Evolutionary conservation across 2,888 invertebrate species (phyloP).

Genomic region (Catocala fraxini): DNA sequence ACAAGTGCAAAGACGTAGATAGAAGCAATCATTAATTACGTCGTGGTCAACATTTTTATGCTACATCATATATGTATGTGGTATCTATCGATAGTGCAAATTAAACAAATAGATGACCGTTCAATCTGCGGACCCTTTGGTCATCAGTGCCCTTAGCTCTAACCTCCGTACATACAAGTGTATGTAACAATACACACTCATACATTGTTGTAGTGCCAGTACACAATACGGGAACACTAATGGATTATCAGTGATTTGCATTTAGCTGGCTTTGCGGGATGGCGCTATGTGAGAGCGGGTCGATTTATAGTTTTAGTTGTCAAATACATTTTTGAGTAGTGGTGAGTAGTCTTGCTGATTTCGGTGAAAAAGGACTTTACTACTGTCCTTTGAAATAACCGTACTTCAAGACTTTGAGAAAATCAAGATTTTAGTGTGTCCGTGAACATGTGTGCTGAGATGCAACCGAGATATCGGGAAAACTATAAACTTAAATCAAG

Average conservation of each 20-base stretch:
- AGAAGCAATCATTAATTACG: no score
- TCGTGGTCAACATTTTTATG: no score
- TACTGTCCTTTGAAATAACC: no score
- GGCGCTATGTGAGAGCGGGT: constrained; percentile 53
- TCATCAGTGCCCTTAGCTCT: constrained; percentile 33
- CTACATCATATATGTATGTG: not conserved
- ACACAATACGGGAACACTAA: constrained; percentile 75
- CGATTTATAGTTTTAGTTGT: not conserved
- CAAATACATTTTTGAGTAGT: not conserved
- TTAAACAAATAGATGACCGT: constrained; percentile 44
- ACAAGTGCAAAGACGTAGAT: no score
- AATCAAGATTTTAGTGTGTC: no score
- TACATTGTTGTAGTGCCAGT: constrained; percentile 48
- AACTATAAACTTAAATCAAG: no score
- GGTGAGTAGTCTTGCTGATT: no score
- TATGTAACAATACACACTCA: constrained; percentile 29
- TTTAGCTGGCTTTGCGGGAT: constrained; percentile 77
- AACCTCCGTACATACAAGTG: constrained; percentile 31
- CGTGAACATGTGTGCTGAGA: no score
- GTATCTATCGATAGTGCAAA: constrained; percentile 20
- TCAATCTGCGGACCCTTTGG: constrained; percentile 41
- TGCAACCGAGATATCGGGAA: no score
- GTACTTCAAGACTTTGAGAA: no score
- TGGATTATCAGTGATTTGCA: constrained; percentile 87
- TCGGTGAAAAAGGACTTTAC: no score